phyloP scores from a whole-genome alignment of 2,888 invertebrate genomes.

The Lordiphosa andalusiaca region DNA sequence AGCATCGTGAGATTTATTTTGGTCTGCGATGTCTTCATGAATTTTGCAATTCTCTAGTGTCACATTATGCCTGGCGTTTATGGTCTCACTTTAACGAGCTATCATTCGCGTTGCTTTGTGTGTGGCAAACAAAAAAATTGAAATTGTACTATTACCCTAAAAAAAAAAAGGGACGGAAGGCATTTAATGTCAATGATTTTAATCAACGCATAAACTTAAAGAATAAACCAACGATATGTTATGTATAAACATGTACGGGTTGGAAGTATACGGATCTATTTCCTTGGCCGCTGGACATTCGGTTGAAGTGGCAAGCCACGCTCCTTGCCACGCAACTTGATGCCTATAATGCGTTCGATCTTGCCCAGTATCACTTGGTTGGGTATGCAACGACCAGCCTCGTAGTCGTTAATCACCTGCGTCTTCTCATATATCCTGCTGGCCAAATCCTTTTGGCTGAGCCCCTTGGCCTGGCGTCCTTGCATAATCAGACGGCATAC shows the following conservation, averaged over 20 bases:
- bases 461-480: constrained; percentile 18
- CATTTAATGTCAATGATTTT: background rate
- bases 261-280: background rate
- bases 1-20: background rate
- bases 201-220: background rate
- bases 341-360: constrained; percentile 23
- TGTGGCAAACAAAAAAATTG: constrained; percentile 25
- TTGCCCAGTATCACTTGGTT: constrained; percentile 11
- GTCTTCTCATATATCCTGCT: constrained; percentile 18
- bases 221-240: background rate
- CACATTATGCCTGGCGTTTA: constrained; percentile 43
- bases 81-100: constrained; percentile 41
- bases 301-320: constrained; percentile 13
- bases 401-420: constrained; percentile 15
- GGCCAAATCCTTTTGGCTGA: constrained; percentile 25
- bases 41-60: constrained; percentile 56
- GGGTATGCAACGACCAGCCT: constrained; percentile 16
- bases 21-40: constrained; percentile 33
- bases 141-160: background rate
- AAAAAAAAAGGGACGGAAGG: background rate
- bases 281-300: background rate
- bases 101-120: constrained; percentile 31
- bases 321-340: constrained; percentile 19
- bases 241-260: too few relatives aligned
- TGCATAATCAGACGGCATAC: constrained; percentile 12